phyloP scores from a whole-genome alignment of 2,888 invertebrate genomes.

The Pteria penguin region DNA sequence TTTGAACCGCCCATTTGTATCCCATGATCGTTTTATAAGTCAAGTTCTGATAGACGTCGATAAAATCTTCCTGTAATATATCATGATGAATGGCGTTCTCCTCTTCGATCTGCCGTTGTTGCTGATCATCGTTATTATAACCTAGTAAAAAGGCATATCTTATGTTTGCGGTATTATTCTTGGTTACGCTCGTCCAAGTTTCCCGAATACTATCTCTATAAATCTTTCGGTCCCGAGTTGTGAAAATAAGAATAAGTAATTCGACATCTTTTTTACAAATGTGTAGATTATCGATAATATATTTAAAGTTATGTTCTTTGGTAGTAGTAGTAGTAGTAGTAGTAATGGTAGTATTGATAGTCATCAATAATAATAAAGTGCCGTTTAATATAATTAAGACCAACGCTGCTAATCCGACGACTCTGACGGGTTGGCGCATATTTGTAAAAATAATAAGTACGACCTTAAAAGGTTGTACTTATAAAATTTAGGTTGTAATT shows the following conservation, averaged over 20 bases:
- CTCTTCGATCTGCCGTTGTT: slow-evolving; percentile 32
- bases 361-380: too few species aligned
- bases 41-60: slow-evolving; percentile 65
- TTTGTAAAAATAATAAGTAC: too few species aligned
- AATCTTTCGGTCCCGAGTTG: slow-evolving; percentile 28
- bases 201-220: slow-evolving; percentile 45
- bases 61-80: slow-evolving; percentile 61
- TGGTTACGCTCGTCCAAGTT: slow-evolving; percentile 46
- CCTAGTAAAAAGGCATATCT: slow-evolving; percentile 56
- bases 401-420: too few species aligned
- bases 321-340: too few species aligned
- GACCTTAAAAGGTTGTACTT: too few species aligned
- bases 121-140: not conserved
- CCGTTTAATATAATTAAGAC: too few species aligned
- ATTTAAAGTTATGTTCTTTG: slow-evolving; percentile 40
- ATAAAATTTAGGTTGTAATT: too few species aligned
- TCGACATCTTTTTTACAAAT: slow-evolving; percentile 43
- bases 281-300: slow-evolving; percentile 38
- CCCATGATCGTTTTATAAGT: slow-evolving; percentile 67
- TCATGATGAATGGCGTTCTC: slow-evolving; percentile 58
- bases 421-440: too few species aligned
- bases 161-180: slow-evolving; percentile 42
- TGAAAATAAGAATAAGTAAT: slow-evolving; percentile 45
- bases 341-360: too few species aligned
- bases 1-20: slow-evolving; percentile 55